A percentile compares a stretch with the other conserved stretches of the same genome.
These are phyloP conservation scores for Natrix natrix DNA, from an alignment of 2,797 vertebrate genomes.

Conservation along the genomic window DNA sequence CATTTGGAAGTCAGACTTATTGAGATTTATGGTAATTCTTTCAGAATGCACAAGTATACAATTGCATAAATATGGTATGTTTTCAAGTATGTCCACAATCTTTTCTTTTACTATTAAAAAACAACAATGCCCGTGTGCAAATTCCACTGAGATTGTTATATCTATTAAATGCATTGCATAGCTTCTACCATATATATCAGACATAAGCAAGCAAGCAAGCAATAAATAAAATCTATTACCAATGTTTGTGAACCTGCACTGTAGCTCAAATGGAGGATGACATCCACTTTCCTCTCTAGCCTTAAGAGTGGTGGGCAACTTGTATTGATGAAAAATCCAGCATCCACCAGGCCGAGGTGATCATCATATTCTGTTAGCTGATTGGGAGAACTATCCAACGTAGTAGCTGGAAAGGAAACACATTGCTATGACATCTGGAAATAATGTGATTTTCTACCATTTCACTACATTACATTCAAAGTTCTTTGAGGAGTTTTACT, in stretches of 20 bases:
- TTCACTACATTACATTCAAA: neutral
- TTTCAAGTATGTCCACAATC: neutral
- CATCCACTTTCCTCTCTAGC: constrained; percentile 74
- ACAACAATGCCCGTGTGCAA: too few relatives aligned
- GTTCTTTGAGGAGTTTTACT: neutral
- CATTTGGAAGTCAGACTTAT: neutral
- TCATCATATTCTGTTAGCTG: constrained; percentile 71
- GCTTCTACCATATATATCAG: neutral
- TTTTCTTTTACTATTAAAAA: neutral
- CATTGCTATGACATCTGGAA: neutral
- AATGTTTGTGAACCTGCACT: constrained; percentile 70
- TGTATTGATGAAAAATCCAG: constrained; percentile 81
- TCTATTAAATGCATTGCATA: neutral
- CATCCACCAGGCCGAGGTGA: constrained; percentile 77
- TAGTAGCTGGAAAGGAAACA: constrained; percentile 74
- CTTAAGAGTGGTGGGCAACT: constrained; percentile 78
- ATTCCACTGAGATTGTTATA: neutral
- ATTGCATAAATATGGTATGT: neutral
- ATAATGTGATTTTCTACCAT: neutral
- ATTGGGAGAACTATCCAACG: constrained; percentile 81
- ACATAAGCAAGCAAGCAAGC: neutral
- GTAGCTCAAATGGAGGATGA: constrained; percentile 81
- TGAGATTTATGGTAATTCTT: neutral
- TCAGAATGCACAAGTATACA: neutral
- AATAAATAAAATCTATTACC: constrained; percentile 52